Base-by-base conservation (phyloP, 2,113 vertebrate genomes). In the Coracopsis vasa region DNA sequence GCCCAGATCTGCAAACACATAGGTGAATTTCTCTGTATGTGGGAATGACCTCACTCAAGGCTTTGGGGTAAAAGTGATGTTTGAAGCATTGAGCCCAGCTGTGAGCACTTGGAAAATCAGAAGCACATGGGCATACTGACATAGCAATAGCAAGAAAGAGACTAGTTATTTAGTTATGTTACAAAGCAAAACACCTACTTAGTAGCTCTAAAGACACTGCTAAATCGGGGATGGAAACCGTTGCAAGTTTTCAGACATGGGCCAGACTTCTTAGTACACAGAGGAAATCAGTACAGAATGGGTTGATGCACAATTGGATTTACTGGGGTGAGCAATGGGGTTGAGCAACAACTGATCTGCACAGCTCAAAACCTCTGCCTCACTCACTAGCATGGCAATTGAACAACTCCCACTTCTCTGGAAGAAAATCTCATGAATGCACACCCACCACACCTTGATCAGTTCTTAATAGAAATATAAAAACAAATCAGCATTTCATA, bases 361-460 rank as follows among this genome's bases (percentile, higher is more conserved):
- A 10, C 27, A 14, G 25, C 60, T 77, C 23, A 31, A 11, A 69
- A 15, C 41, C 24, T 71, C 25, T 16, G 24, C 16, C 15, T 44
- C 29, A 17, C n/a, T 33, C 37, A 16, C 39, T 35, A 17, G 11
- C 2, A 3, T 0, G 5, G 20, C 33, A n/a, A 27, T 9, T 10
- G n/a, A 78, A 33, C 15, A 20, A 16, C 50, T 39, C 13, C 14
- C 17, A 8, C 19, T 11, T 20, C 5, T n/a, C 48, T n/a, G 41
- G 28, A 28, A 61, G 21, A 48, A 87, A 86, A 72, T 31, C 31
- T 80, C 37, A 44, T 1, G 3, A 29, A 58, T 50, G 5, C 16
- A 58, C 12, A 65, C 29, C 14, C 80, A 7, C 6, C 31, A 33
- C 45, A 28, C 13, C 77, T 66, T 54, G n/a, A 2, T 9, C 58